Percentiles rank a stretch among this genome's conserved stretches.
These are phyloP conservation scores for Alcedo atthis DNA, from an alignment of 2,797 vertebrate species.

Conservation along the genomic window DNA sequence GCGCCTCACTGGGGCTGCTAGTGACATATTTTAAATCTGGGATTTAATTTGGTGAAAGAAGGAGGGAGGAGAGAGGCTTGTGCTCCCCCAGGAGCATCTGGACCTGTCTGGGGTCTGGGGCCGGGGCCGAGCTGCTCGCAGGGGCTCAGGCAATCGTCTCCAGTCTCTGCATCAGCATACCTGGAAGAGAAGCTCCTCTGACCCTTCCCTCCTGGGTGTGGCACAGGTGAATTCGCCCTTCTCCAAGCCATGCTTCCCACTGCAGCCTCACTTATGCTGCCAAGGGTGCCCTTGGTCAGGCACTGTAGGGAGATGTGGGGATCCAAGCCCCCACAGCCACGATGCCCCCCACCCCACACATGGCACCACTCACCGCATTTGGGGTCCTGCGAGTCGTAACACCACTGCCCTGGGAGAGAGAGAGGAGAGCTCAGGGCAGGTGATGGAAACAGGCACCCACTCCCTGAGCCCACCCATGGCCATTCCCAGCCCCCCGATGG, in stretches of 20 bases:
- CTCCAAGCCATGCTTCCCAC: background rate
- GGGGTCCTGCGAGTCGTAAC: constrained; percentile 69
- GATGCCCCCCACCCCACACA: fast-evolving
- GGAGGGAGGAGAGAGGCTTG: background rate
- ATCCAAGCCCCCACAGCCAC: background rate
- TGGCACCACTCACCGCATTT: constrained; percentile 62
- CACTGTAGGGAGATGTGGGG: fast-evolving
- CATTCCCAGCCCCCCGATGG: fast-evolving
- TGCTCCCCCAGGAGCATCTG: background rate
- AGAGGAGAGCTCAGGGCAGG: background rate
- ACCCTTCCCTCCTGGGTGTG: background rate
- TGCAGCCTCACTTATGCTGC: background rate
- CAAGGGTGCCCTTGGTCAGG: background rate
- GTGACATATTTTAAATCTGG: background rate
- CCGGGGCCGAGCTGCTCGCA: fast-evolving
- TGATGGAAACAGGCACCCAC: background rate
- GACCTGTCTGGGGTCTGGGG: background rate
- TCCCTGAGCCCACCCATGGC: background rate
- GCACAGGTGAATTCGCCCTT: fast-evolving
- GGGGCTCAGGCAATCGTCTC: background rate
- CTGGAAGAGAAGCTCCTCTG: fast-evolving
- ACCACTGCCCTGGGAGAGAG: constrained; percentile 62
- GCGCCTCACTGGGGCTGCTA: fast-evolving
- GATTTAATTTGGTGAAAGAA: background rate
- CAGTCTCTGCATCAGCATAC: background rate